A percentile compares a stretch with the other conserved stretches of the same genome.
Evolutionary conservation across 1,140 invertebrate genomes (phyloP).

Genomic region (Heliconius hewitsoni): DNA sequence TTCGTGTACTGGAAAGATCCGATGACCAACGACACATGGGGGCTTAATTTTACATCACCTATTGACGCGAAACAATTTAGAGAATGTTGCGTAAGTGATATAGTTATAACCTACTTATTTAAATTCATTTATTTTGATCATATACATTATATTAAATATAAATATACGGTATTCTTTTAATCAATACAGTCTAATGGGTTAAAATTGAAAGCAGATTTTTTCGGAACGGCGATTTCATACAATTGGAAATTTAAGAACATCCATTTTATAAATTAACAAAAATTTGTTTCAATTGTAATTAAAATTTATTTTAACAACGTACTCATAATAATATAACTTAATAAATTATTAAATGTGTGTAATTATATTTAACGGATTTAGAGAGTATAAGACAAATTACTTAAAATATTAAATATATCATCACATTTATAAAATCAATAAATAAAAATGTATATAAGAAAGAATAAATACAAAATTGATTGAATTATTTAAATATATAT

Average conservation of each 20-base stretch:
- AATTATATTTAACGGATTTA: too few species aligned
- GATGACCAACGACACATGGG: slow-evolving; percentile 98
- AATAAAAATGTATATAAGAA: too few species aligned
- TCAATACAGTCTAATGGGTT: neutral
- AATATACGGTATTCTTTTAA: neutral
- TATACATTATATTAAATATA: neutral
- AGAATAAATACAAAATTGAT: too few species aligned
- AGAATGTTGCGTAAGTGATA: slow-evolving; percentile 96
- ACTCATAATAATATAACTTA: too few species aligned
- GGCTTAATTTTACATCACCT: slow-evolving; percentile 97
- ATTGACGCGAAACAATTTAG: slow-evolving; percentile 98
- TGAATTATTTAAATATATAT: too few species aligned
- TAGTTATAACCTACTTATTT: neutral
- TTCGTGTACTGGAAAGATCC: slow-evolving; percentile 99
- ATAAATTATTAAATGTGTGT: too few species aligned
- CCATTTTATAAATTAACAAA: too few species aligned
- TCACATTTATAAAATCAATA: too few species aligned
- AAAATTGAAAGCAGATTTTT: neutral
- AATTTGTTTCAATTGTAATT: too few species aligned
- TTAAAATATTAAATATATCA: too few species aligned
- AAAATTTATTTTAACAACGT: too few species aligned
- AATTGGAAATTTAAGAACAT: neutral
- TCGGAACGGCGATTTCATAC: neutral
- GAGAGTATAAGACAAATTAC: too few species aligned
- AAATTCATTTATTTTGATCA: neutral